Evolutionary conservation across 2,888 invertebrate genomes (phyloP).

Genomic region (Baccha elongata): DNA sequence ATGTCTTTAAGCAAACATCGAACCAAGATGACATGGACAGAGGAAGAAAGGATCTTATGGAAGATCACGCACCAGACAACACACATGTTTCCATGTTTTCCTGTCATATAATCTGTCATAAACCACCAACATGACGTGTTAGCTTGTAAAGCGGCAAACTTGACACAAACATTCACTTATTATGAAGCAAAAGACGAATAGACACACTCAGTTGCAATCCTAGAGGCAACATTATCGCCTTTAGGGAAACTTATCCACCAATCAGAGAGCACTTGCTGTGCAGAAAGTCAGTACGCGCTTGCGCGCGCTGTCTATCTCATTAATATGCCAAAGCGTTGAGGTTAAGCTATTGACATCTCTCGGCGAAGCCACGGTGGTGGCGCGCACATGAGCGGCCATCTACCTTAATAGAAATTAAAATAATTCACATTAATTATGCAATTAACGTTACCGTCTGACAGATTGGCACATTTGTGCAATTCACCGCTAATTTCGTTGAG

Average conservation of each 20-base stretch:
- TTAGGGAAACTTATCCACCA: slow-evolving; percentile 66
- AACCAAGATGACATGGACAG: not conserved
- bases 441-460: slow-evolving; percentile 72
- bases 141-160: slow-evolving; percentile 62
- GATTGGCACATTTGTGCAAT: slow-evolving; percentile 70
- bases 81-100: slow-evolving; percentile 58
- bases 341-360: slow-evolving; percentile 66
- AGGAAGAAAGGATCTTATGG: slow-evolving; percentile 16
- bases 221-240: slow-evolving; percentile 4
- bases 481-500: slow-evolving; percentile 72
- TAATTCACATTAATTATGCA: slow-evolving; percentile 73
- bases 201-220: slow-evolving; percentile 41
- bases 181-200: not conserved
- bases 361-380: slow-evolving; percentile 39
- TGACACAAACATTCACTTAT: slow-evolving; percentile 61
- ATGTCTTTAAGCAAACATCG: slow-evolving; percentile 31
- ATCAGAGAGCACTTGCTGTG: slow-evolving; percentile 35
- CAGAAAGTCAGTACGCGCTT: slow-evolving; percentile 19
- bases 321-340: slow-evolving; percentile 65
- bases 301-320: slow-evolving; percentile 44
- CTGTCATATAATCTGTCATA: slow-evolving; percentile 73
- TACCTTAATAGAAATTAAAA: slow-evolving; percentile 67
- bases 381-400: slow-evolving; percentile 3
- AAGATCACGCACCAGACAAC: slow-evolving; percentile 44
- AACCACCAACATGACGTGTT: slow-evolving; percentile 63